Evolutionary conservation across 2,113 vertebrate species (phyloP).

Genomic region (Rallus limicola): DNA sequence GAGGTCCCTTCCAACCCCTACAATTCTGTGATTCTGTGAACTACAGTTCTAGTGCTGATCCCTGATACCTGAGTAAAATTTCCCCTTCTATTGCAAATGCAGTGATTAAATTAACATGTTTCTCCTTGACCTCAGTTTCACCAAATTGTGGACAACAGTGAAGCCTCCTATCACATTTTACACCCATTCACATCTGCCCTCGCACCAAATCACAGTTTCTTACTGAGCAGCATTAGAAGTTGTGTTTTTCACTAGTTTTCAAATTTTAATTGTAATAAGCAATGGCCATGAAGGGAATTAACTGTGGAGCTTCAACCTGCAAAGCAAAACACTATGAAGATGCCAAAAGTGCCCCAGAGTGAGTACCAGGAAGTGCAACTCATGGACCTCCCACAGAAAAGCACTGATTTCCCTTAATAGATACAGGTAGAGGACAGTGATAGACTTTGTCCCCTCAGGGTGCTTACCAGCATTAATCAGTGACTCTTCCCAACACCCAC

Average conservation of each 20-base stretch:
- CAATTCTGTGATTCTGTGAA: no score
- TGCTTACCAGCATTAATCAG: background rate
- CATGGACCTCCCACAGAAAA: background rate
- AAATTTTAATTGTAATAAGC: background rate
- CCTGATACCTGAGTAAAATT: background rate
- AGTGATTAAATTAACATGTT: background rate
- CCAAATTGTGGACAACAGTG: background rate
- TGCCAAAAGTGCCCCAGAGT: rapidly evolving
- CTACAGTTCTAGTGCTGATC: background rate
- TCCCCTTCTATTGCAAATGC: background rate
- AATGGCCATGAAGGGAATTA: background rate
- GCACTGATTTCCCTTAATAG: background rate
- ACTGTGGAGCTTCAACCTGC: background rate
- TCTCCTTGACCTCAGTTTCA: background rate
- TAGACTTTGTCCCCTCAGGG: background rate
- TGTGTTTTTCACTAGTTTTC: background rate
- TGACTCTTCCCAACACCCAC: background rate
- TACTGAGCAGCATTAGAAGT: background rate
- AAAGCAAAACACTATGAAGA: background rate
- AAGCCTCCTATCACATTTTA: background rate
- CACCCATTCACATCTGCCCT: background rate
- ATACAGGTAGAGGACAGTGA: background rate
- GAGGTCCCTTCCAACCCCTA: no score
- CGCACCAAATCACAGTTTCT: background rate
- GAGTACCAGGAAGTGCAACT: background rate